Evolutionary conservation across 2,113 vertebrate genomes (phyloP).

Genomic region (Struthidea cinerea): DNA sequence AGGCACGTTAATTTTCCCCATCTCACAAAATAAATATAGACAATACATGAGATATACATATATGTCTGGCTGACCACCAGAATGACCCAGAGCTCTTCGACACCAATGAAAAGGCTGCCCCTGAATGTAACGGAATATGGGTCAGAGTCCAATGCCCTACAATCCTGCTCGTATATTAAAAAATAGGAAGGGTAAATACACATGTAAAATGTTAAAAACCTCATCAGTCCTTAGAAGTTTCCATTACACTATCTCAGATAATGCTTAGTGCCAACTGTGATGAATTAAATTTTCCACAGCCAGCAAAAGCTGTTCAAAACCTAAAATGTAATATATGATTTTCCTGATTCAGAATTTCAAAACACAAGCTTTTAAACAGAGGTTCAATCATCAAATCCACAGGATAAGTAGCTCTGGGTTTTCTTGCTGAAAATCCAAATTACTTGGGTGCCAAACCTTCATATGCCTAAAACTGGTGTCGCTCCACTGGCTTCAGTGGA

Average conservation of each 20-base stretch:
- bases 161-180: constrained; percentile 14
- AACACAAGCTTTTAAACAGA: constrained; percentile 54
- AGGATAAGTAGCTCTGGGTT: constrained; percentile 60
- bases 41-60: constrained; percentile 23
- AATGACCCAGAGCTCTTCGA: constrained; percentile 17
- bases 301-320: constrained; percentile 41
- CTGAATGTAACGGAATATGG: not conserved
- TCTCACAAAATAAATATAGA: constrained; percentile 57
- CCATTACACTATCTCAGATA: constrained; percentile 61
- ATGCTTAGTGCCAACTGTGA: constrained; percentile 39
- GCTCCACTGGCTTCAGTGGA: not conserved
- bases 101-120: not conserved
- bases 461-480: constrained; percentile 7
- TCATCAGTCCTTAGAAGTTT: constrained; percentile 48
- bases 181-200: constrained; percentile 48
- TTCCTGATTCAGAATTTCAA: constrained; percentile 47
- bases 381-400: constrained; percentile 61
- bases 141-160: not conserved
- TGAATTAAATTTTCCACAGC: constrained; percentile 62
- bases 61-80: constrained; percentile 18
- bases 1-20: constrained; percentile 60
- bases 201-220: constrained; percentile 56
- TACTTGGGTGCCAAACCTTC: constrained; percentile 48
- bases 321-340: constrained; percentile 17
- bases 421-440: constrained; percentile 54